Evolutionary conservation across 2,888 invertebrate species (phyloP).

Genomic region (Luperina nickerlii): DNA sequence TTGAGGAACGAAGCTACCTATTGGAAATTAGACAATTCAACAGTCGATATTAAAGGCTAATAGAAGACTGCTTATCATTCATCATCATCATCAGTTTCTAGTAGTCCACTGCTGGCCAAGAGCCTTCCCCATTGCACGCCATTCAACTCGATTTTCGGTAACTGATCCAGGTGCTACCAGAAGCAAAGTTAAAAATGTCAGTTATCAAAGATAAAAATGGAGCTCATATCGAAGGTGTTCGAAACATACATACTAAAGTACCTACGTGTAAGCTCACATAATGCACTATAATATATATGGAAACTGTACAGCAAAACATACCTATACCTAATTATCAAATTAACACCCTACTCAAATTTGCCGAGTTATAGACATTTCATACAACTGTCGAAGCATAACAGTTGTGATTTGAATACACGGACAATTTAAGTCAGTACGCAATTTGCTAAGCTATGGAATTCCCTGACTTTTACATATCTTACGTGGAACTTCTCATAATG

Average conservation of each 20-base stretch:
- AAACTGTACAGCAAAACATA: not conserved
- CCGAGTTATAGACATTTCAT: not conserved
- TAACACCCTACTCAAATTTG: not conserved
- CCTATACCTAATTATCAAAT: not conserved
- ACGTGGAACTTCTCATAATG: not conserved
- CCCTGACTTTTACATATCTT: not conserved
- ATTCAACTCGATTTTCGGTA: too few species aligned
- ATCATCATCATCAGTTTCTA: too few species aligned
- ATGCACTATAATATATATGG: not conserved
- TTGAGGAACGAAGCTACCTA: not conserved
- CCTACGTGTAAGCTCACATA: not conserved
- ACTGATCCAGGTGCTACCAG: too few species aligned
- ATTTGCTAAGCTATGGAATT: not conserved
- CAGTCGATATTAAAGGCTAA: not conserved
- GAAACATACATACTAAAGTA: not conserved
- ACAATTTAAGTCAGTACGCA: not conserved
- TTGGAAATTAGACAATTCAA: not conserved
- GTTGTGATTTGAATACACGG: not conserved
- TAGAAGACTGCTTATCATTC: not conserved
- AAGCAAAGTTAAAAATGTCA: too few species aligned
- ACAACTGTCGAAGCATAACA: not conserved
- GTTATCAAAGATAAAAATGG: too few species aligned
- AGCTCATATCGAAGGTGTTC: not conserved
- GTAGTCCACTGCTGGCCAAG: too few species aligned
- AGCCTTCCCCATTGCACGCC: too few species aligned